phyloP scores from a whole-genome alignment of 2,888 invertebrate species.

The Minunthozetes semirufus region DNA sequence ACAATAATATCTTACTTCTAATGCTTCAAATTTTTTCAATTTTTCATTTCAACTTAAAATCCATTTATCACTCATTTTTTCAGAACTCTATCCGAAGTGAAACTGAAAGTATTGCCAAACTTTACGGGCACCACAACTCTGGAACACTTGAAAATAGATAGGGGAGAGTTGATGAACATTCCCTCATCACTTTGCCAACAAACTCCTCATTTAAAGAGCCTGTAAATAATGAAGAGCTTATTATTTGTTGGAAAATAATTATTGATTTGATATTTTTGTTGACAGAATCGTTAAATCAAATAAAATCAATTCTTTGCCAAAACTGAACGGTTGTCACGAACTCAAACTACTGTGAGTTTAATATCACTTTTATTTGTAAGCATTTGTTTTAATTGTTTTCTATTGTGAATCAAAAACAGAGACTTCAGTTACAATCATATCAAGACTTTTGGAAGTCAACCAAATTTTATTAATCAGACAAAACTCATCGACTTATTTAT shows the following conservation, averaged over 20 bases:
- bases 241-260: not conserved
- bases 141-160: conserved; percentile 72
- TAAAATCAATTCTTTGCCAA: conserved; percentile 65
- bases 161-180: conserved; percentile 66
- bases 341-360: conserved; percentile 53
- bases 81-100: conserved; percentile 79
- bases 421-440: conserved; percentile 81
- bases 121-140: conserved; percentile 70
- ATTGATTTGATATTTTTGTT: conserved; percentile 4
- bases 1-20: too few relatives aligned
- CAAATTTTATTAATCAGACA: conserved; percentile 59
- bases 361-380: conserved; percentile 2
- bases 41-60: too few relatives aligned
- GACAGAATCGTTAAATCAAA: conserved; percentile 78
- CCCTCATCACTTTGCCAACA: conserved; percentile 68
- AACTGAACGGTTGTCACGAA: conserved; percentile 68
- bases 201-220: conserved; percentile 69
- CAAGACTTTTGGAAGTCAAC: conserved; percentile 60
- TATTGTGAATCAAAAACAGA: conserved; percentile 52
- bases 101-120: conserved; percentile 70
- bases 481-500: conserved; percentile 75
- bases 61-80: conserved; percentile 15
- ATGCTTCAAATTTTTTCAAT: too few relatives aligned
- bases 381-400: not conserved
- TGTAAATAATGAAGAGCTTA: conserved; percentile 59